phyloP scores from a whole-genome alignment of 1,140 invertebrate genomes.

The Zeugodacus cucurbitae region DNA sequence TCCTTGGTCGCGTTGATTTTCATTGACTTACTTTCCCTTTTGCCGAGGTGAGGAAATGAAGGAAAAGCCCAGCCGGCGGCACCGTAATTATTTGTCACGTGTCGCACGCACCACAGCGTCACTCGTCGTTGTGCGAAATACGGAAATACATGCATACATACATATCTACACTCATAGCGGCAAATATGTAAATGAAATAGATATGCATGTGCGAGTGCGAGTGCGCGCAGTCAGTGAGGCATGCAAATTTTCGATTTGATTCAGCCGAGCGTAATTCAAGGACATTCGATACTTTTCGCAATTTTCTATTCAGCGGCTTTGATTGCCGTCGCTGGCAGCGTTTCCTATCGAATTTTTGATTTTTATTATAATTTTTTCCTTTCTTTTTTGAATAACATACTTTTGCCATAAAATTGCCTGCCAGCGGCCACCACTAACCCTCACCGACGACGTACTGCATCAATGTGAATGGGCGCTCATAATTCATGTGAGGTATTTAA shows the following conservation, averaged over 20 bases:
- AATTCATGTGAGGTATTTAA: background rate
- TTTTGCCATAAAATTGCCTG: background rate
- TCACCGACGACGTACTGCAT: background rate
- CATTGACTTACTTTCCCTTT: background rate
- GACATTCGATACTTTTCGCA: conserved; percentile 28
- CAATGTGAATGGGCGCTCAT: background rate
- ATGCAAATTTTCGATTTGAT: conserved; percentile 62
- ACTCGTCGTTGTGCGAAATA: background rate
- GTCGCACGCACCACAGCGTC: conserved; percentile 45
- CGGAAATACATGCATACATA: background rate
- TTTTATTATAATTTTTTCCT: background rate
- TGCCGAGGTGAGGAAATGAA: background rate
- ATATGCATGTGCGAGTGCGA: background rate
- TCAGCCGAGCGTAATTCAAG: conserved; percentile 3
- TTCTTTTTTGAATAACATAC: background rate
- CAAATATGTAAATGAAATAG: background rate
- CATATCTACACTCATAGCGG: background rate
- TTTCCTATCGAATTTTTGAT: background rate
- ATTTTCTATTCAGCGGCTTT: background rate
- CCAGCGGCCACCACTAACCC: background rate
- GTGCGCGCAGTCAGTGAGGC: background rate
- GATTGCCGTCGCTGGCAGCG: background rate
- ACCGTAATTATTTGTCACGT: conserved; percentile 64
- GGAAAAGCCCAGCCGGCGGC: background rate
- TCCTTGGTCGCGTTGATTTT: background rate